Percentiles rank a stretch among this genome's conserved stretches.
phyloP scores from a whole-genome alignment of 2,888 invertebrate genomes.

The Lobophora halterata region DNA sequence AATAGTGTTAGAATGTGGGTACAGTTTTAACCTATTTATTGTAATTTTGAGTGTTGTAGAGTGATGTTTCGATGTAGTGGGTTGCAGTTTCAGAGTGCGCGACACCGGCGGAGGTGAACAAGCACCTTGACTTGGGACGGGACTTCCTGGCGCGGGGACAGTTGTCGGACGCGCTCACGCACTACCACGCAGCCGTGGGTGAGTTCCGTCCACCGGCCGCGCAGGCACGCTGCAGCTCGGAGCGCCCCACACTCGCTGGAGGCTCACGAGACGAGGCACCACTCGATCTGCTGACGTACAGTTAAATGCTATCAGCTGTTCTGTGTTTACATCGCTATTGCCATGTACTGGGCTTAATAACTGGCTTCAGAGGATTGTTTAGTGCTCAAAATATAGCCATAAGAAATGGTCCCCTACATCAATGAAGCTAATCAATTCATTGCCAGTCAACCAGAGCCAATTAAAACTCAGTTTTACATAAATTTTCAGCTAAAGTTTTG shows the following conservation, averaged over 20 bases:
- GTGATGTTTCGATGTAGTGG: conserved; percentile 39
- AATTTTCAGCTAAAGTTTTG: too few species aligned
- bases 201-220: conserved; percentile 48
- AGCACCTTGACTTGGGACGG: conserved; percentile 96
- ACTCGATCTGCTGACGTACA: conserved; percentile 3
- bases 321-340: conserved; percentile 16
- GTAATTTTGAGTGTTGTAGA: conserved; percentile 38
- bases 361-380: too few species aligned
- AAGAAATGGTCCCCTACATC: too few species aligned
- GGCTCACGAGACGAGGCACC: conserved; percentile 12
- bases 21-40: conserved; percentile 41
- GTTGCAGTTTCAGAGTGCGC: conserved; percentile 85
- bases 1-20: conserved; percentile 84
- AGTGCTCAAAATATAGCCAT: too few species aligned
- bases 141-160: conserved; percentile 95
- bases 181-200: conserved; percentile 99
- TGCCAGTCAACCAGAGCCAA: too few species aligned
- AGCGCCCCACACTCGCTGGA: conserved; percentile 21
- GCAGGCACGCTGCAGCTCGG: conserved; percentile 3
- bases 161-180: conserved; percentile 96
- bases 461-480: too few species aligned
- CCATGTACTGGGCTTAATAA: conserved; percentile 7
- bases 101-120: conserved; percentile 90
- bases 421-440: too few species aligned
- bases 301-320: conserved; percentile 9